Evolutionary conservation across 2,113 vertebrate genomes (phyloP).

Genomic region (Dolichotis patagonum): DNA sequence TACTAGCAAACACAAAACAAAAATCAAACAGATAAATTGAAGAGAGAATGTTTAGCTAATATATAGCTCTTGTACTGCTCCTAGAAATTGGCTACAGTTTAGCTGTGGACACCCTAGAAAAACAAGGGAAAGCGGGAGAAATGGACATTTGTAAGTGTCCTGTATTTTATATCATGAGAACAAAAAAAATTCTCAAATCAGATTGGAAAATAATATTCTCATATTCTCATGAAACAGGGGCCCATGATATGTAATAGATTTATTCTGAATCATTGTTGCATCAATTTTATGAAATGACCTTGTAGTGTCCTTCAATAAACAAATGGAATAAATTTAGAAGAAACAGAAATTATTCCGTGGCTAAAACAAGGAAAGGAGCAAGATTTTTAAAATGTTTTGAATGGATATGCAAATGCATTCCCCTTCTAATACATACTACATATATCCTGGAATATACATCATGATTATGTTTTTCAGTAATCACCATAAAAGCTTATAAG

Average conservation of each 20-base stretch:
- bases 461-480: too few relatives aligned
- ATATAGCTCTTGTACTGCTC: background rate
- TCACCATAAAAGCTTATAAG: too few relatives aligned
- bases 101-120: background rate
- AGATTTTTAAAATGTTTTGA: too few relatives aligned
- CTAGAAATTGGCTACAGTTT: background rate
- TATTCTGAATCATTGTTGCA: too few relatives aligned
- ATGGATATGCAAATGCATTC: too few relatives aligned
- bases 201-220: background rate
- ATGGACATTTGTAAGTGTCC: background rate
- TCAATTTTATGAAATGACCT: too few relatives aligned
- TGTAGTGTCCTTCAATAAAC: too few relatives aligned
- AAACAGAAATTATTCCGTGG: too few relatives aligned
- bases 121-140: background rate
- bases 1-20: background rate
- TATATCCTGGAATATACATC: too few relatives aligned
- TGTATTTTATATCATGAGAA: background rate
- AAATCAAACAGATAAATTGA: background rate
- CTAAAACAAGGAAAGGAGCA: too few relatives aligned
- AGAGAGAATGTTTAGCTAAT: background rate
- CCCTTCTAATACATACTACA: too few relatives aligned
- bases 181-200: background rate
- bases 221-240: background rate
- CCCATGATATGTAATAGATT: background rate
- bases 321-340: too few relatives aligned